Base-by-base conservation (phyloP, 2,888 invertebrate genomes). In the Melanostoma mellinum region DNA sequence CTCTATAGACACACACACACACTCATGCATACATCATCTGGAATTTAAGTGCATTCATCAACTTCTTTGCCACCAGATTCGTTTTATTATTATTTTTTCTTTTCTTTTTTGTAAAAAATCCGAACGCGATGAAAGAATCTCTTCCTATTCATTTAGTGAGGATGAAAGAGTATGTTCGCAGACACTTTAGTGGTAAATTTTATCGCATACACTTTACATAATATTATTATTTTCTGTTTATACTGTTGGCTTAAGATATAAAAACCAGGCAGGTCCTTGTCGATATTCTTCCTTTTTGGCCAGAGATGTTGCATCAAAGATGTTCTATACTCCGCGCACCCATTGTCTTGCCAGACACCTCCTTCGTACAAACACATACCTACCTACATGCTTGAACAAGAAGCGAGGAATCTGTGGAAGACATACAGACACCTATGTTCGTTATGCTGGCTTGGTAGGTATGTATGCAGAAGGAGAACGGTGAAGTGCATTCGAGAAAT, bases 171-270 rank as follows among this genome's bases (percentile, higher is more conserved):
- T 46, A 46, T 36, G 48, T 35, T 48, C 60, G 42, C 52, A 65
- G 68, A 50, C 58, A 67, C 67, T 81, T 55, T 67, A 69, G 79
- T 82, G 82, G 73, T 82, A 74, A 74, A 71, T 78, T 78, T 46
- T 69, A 78, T 82, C 69, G 74, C 74, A 79, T 79, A 67, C 56
- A 74, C 74, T 84, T 79, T 79, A 69, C 84, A 84, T 84, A 84
- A 84, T 84, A 74, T 79, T 69, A 84, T 84, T 84, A 78, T 82
- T 58, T 77, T 81, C 50, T 77, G 56, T 77, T 75, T 80, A 75
- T 80, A 50, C 44, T 10, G 56, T 40, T 9, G 48, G 20, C 20
- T 61, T 61, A 6, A 6, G 50, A 36, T 36, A 10, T 38, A 35
- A 42, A 42, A 42, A 50, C 8, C 44, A 61, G 61, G 36, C 46